A percentile compares a stretch with the other conserved stretches of the same genome.
Conservation (phyloP, 2,113 vertebrate species). For the Heterotilapia buettikoferi region DNA sequence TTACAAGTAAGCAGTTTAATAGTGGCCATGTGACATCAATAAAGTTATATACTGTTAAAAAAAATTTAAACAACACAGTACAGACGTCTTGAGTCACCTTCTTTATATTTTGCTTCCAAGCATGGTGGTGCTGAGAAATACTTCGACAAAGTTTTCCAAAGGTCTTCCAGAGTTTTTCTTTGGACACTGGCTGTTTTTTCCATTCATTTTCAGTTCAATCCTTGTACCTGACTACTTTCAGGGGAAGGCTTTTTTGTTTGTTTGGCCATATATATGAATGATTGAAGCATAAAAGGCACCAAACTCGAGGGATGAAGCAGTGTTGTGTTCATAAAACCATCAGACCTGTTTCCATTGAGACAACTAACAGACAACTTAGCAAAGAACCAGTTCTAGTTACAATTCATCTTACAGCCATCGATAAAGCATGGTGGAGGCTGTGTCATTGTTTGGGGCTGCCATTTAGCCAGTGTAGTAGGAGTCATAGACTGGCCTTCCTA, state of each 20-base stretch:
- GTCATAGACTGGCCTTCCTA: background rate
- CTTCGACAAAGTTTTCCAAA: background rate
- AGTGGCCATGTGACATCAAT: background rate
- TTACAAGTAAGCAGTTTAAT: background rate
- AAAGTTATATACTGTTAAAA: background rate
- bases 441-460: background rate
- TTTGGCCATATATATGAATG: background rate
- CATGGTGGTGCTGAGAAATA: background rate
- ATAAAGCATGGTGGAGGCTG: background rate
- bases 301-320: background rate
- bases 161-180: background rate
- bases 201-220: background rate
- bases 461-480: background rate
- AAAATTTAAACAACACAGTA: background rate
- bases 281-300: background rate
- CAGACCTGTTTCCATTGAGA: background rate
- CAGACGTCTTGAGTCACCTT: background rate
- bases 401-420: background rate
- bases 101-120: background rate
- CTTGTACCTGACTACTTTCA: background rate
- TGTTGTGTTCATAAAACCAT: background rate
- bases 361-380: background rate
- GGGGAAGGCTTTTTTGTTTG: background rate
- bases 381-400: background rate
- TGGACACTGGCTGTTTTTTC: background rate